Evolutionary conservation across 2,113 vertebrate species (phyloP).

Genomic region (Odontesthes bonariensis): DNA sequence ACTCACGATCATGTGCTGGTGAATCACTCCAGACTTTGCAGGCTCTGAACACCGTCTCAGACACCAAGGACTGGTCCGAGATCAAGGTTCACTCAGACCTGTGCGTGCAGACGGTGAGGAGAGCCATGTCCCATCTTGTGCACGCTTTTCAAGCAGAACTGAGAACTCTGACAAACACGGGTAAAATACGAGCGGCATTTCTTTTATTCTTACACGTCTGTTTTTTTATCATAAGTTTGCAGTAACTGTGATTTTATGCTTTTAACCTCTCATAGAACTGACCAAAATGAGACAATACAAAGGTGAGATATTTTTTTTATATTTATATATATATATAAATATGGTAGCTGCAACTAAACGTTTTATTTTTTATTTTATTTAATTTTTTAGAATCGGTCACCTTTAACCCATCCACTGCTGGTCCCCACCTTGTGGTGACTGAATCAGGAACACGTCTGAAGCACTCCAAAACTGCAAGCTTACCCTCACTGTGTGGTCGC

Average conservation of each 20-base stretch:
- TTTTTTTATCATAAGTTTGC: no score
- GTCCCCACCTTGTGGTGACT: constrained; percentile 31
- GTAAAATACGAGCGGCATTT: constrained; percentile 23
- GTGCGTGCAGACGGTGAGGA: constrained; percentile 67
- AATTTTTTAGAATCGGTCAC: constrained; percentile 46
- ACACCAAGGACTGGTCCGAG: constrained; percentile 68
- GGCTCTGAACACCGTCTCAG: constrained; percentile 48
- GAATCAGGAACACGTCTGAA: constrained; percentile 38
- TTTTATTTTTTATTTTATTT: no score
- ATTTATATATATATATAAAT: neutral
- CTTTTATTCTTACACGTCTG: neutral
- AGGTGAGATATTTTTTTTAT: neutral
- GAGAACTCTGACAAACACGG: constrained; percentile 33
- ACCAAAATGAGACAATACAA: no score
- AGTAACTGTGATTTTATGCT: constrained; percentile 2
- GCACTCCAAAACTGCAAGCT: neutral
- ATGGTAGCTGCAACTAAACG: neutral
- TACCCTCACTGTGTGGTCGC: neutral
- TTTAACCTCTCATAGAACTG: constrained; percentile 23
- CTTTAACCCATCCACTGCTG: constrained; percentile 52
- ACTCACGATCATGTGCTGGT: constrained; percentile 17
- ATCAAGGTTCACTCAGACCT: constrained; percentile 66
- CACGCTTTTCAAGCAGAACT: constrained; percentile 27
- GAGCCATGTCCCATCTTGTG: constrained; percentile 58
- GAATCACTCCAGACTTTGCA: constrained; percentile 63